Base-by-base conservation (phyloP, 1,140 invertebrate species). In the Pentalonia nigronervosa region DNA sequence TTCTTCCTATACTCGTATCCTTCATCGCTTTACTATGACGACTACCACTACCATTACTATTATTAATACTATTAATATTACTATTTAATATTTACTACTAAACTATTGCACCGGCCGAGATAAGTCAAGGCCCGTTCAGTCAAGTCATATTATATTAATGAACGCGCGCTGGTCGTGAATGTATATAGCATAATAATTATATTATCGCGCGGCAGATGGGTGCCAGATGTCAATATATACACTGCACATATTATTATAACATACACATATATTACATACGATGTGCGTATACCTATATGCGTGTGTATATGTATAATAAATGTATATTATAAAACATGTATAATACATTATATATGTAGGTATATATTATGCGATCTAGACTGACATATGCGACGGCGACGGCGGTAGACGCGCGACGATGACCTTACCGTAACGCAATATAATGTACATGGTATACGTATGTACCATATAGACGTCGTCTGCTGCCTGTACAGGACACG, bases 211-310 rank as follows among this genome's bases (percentile, higher is more conserved):
- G 90, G 81, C 91, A 93, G 91, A 93, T 93, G 91, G 91, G 81
- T 56, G 91, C 91, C 91, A 93, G 91, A 93, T 93, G 91, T 93
- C 91, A 93, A 93, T 86, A 93, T 53, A 56, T 45, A 90, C 34
- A 60, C 41, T 60, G 34, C 48, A 81, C n/a, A 76, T n/a, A 90
- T 41, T 56, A 90, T 56, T 83, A 36, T 83, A 23, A 76, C 56
- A 36, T 30, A 48, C 86, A 30, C 23, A 48, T 30, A 45, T 45
- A 86, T 21, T 76, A 76, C 60, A 76, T 14, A 34, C 60, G 60
- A 23, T n/a, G 6, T n/a, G 14, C 30, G 60, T 67, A 67, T 76
- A 76, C 60, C 60, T 76, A 76, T 34, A 7, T 17, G 60, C 14
- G 30, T 7, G 60, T 76, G 6, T 23, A 21, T 23, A 21, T 30